These are phyloP conservation scores for Agrotis exclamationis DNA, from an alignment of 2,888 invertebrate genomes.

Conservation along the genomic window DNA sequence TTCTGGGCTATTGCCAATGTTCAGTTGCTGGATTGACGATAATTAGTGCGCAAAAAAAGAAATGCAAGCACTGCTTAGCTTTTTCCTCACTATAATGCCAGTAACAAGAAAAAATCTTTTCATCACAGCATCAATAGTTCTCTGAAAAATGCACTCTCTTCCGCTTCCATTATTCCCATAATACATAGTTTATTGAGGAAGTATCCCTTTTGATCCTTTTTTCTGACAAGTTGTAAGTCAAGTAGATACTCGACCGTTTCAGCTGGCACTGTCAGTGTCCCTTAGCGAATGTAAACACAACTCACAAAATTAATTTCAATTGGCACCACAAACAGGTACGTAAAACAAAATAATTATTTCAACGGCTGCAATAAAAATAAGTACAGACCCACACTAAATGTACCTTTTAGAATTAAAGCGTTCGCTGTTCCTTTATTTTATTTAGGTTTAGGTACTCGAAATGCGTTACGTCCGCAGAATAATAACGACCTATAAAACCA, in stretches of 20 bases:
- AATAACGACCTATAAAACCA: constrained; percentile 61
- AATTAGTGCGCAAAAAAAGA: neutral
- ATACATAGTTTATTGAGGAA: neutral
- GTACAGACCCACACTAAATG: constrained; percentile 49
- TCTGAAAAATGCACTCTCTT: neutral
- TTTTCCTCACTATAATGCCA: neutral
- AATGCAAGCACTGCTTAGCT: neutral
- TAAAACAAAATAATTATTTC: constrained; percentile 64
- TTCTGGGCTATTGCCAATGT: constrained; percentile 22
- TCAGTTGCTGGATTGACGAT: neutral
- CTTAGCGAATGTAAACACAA: neutral
- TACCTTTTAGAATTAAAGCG: constrained; percentile 66
- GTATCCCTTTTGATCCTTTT: too few relatives aligned
- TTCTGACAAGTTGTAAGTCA: neutral
- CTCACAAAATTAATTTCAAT: constrained; percentile 45
- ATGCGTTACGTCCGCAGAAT: constrained; percentile 61
- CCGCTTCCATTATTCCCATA: neutral
- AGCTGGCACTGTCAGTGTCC: neutral
- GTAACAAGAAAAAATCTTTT: neutral
- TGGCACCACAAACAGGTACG: constrained; percentile 50
- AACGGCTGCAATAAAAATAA: constrained; percentile 63
- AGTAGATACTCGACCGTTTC: neutral
- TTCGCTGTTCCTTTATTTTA: constrained; percentile 63
- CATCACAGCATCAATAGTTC: neutral
- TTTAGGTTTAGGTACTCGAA: constrained; percentile 64